phyloP scores from a whole-genome alignment of 2,797 vertebrate species.

The Myotis planiceps region DNA sequence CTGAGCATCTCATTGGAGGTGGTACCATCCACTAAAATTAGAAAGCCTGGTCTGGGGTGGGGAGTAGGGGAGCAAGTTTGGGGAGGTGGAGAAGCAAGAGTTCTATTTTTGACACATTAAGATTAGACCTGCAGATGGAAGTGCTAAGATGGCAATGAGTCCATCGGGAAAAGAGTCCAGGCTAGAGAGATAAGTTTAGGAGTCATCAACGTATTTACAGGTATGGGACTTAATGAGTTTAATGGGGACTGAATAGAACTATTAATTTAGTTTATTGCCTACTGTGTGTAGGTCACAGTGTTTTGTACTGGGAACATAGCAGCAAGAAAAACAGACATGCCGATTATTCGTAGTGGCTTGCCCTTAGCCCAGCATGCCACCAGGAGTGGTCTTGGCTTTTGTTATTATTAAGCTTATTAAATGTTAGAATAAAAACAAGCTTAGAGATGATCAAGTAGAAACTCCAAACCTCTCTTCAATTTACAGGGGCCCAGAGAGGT shows the following conservation, averaged over 20 bases:
- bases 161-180: not conserved
- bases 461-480: not conserved
- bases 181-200: not conserved
- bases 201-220: not conserved
- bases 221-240: not conserved
- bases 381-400: slow-evolving; percentile 9
- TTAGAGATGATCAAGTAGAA: not conserved
- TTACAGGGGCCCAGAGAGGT: not conserved
- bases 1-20: not conserved
- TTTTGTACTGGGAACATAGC: not conserved
- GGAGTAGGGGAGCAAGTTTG: not conserved
- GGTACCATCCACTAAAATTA: not conserved
- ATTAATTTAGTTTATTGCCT: not conserved
- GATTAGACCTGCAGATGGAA: not conserved
- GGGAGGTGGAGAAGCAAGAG: not conserved
- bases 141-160: not conserved
- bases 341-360: not conserved
- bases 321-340: not conserved
- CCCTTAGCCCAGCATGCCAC: not conserved
- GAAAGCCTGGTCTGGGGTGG: not conserved
- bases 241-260: not conserved
- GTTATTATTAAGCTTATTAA: not conserved
- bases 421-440: not conserved
- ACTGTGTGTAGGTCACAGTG: not conserved
- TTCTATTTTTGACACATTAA: not conserved